Evolutionary conservation across 2,797 vertebrate species (phyloP).

Genomic region (Bovichtus diacanthus): DNA sequence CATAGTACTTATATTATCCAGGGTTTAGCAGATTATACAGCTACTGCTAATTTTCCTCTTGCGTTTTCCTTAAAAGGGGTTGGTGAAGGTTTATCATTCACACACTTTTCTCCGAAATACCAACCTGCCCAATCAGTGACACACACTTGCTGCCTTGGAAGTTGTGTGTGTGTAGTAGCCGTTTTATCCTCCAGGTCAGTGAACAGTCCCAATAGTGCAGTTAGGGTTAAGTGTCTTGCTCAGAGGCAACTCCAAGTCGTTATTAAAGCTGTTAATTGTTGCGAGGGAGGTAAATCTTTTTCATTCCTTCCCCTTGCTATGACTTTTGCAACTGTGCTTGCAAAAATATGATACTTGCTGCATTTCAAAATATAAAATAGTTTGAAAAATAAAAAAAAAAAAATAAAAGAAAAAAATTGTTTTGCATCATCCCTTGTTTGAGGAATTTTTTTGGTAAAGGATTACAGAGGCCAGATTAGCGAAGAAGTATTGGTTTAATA

Average conservation of each 20-base stretch:
- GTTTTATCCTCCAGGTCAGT: constrained; percentile 30
- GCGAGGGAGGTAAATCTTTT: neutral
- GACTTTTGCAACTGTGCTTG: neutral
- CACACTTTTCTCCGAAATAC: neutral
- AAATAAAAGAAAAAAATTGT: no score
- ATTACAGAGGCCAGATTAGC: constrained; percentile 45
- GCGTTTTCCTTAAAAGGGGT: neutral
- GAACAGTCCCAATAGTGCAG: constrained; percentile 26
- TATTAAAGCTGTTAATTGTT: constrained; percentile 47
- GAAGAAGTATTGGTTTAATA: constrained; percentile 41
- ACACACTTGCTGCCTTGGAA: constrained; percentile 19
- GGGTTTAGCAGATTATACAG: neutral
- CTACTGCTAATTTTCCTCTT: neutral
- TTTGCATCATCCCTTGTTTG: constrained; percentile 25
- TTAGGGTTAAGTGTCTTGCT: constrained; percentile 44
- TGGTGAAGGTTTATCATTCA: neutral
- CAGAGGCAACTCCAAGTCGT: constrained; percentile 21
- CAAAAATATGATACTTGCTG: neutral
- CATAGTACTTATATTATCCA: neutral
- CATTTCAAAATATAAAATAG: constrained; percentile 3
- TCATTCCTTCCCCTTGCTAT: neutral
- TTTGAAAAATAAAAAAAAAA: no score
- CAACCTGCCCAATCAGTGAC: constrained; percentile 1
- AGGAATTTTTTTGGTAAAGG: constrained; percentile 32
- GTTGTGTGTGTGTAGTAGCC: neutral